phyloP scores from a whole-genome alignment of 2,113 vertebrate species.

The Scomber scombrus region DNA sequence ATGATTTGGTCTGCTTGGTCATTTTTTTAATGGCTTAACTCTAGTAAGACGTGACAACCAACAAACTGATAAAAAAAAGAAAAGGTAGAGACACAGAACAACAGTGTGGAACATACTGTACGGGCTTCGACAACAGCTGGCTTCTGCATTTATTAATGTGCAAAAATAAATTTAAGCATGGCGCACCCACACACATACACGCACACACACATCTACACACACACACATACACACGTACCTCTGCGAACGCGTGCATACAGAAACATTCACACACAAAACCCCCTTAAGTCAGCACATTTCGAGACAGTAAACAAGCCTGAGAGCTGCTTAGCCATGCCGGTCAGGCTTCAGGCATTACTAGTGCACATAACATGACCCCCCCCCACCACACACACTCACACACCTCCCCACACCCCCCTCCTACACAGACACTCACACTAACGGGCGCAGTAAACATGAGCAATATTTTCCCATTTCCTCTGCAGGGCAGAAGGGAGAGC shows the following conservation, averaged over 20 bases:
- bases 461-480: slow-evolving; percentile 77
- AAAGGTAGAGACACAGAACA: neutral
- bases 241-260: slow-evolving; percentile 19
- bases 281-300: slow-evolving; percentile 72
- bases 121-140: slow-evolving; percentile 25
- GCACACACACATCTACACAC: neutral
- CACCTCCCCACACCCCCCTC: slow-evolving; percentile 6
- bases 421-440: slow-evolving; percentile 41
- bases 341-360: slow-evolving; percentile 64
- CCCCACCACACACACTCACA: slow-evolving; percentile 4
- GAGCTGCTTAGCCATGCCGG: slow-evolving; percentile 69
- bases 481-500: slow-evolving; percentile 61
- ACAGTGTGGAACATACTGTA: slow-evolving; percentile 3
- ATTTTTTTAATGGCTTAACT: neutral
- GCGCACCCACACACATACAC: neutral
- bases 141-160: slow-evolving; percentile 35
- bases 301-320: slow-evolving; percentile 43
- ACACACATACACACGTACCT: neutral
- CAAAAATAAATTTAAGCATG: slow-evolving; percentile 36
- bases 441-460: slow-evolving; percentile 74
- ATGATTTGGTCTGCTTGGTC: neutral
- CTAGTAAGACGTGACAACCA: neutral
- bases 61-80: neutral
- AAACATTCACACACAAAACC: slow-evolving; percentile 41
- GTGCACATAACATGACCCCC: slow-evolving; percentile 43